Conservation (phyloP, 2,888 invertebrate species). For the Trileptium ribeirensis region DNA sequence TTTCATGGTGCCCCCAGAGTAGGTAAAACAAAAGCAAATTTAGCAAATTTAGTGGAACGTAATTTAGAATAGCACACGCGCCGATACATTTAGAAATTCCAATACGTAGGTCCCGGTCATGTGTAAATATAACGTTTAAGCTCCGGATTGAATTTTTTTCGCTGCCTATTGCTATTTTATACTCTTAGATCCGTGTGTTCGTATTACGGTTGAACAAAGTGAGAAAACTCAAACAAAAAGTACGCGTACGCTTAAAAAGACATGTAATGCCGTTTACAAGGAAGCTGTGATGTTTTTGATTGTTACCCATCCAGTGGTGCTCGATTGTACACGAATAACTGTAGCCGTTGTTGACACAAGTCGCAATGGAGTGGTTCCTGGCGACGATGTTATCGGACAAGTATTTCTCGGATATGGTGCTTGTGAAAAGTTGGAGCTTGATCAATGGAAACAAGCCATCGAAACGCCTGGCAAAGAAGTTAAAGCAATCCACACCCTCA, state of each 20-base stretch:
- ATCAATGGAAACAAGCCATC: conserved; percentile 52
- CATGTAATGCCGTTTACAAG: conserved; percentile 31
- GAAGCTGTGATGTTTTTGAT: conserved; percentile 49
- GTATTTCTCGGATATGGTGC: conserved; percentile 48
- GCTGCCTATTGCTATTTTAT: neutral
- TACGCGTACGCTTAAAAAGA: conserved; percentile 44
- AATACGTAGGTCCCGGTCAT: no score
- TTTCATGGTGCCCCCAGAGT: no score
- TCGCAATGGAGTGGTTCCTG: conserved; percentile 45
- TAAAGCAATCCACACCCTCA: conserved; percentile 49
- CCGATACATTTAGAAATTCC: no score
- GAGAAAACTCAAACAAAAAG: conserved; percentile 46
- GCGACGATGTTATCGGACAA: conserved; percentile 53
- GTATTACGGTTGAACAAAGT: conserved; percentile 50
- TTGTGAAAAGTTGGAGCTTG: conserved; percentile 51
- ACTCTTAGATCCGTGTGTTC: conserved; percentile 54
- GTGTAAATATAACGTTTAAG: no score
- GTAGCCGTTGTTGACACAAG: conserved; percentile 49
- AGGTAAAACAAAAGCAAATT: neutral
- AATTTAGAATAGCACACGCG: no score
- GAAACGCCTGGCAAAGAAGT: conserved; percentile 50
- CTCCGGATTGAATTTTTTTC: no score
- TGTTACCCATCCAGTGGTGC: conserved; percentile 48
- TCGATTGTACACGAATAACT: conserved; percentile 51
- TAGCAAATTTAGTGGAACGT: no score